These are phyloP conservation scores for Cochlearius cochlearius DNA, from an alignment of 2,113 vertebrate genomes.

Conservation along the genomic window DNA sequence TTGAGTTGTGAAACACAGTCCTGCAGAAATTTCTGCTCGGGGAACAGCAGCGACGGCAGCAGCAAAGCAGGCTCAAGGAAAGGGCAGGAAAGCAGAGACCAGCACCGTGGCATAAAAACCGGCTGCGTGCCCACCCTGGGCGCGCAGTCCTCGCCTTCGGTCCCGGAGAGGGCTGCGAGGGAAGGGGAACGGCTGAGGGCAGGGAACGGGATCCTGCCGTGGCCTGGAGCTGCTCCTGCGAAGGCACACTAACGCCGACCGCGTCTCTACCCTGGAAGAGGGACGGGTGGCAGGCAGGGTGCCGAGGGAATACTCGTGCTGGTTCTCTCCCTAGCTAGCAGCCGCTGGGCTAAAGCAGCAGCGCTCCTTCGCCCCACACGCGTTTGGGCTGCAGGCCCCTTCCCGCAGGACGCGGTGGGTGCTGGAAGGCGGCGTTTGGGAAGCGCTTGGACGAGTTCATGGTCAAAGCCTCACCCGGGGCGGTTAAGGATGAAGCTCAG, in stretches of 20 bases:
- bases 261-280: accelerated
- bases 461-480: background rate
- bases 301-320: too few relatives aligned
- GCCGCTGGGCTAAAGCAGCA: background rate
- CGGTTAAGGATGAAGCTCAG: background rate
- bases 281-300: accelerated
- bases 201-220: too few relatives aligned
- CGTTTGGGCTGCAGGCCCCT: background rate
- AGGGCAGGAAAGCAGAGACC: background rate
- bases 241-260: accelerated
- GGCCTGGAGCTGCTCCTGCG: background rate
- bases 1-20: background rate
- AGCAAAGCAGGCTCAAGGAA: background rate
- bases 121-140: accelerated
- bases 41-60: background rate
- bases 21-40: background rate
- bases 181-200: background rate
- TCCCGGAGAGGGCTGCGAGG: accelerated
- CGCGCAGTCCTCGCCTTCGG: accelerated
- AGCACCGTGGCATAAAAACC: accelerated
- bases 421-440: accelerated
- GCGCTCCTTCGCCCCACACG: accelerated
- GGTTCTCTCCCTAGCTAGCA: background rate
- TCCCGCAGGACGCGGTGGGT: accelerated
- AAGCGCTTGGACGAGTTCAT: background rate